Conservation (phyloP, 1,140 invertebrate species). For the Procambarus clarkii region DNA sequence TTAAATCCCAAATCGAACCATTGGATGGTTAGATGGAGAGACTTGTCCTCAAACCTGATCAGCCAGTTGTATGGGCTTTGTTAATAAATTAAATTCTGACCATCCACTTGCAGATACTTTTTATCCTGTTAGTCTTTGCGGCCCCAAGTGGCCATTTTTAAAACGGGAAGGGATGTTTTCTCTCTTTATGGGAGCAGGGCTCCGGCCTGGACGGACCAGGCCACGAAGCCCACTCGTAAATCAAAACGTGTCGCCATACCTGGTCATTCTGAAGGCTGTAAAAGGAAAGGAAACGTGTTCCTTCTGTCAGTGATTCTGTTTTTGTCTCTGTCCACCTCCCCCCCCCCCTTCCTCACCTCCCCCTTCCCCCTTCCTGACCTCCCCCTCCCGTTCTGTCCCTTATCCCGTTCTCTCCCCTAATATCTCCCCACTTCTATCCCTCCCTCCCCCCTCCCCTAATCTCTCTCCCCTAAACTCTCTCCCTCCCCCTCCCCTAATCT, state of each 20-base stretch:
- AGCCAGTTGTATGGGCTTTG: too few species aligned
- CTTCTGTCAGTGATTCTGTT: too few species aligned
- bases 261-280: slow-evolving; percentile 27
- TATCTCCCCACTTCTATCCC: too few species aligned
- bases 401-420: neutral
- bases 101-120: too few species aligned
- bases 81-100: too few species aligned
- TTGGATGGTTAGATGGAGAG: too few species aligned
- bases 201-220: too few species aligned
- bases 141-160: neutral
- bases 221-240: slow-evolving; percentile 3
- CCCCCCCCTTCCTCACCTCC: neutral
- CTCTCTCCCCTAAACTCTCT: neutral
- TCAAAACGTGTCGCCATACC: slow-evolving; percentile 42
- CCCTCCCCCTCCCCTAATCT: too few species aligned
- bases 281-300: neutral
- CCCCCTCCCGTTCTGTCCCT: neutral
- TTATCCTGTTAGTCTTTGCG: neutral
- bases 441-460: too few species aligned
- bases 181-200: neutral
- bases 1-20: too few species aligned
- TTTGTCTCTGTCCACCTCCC: neutral
- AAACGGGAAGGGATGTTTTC: neutral
- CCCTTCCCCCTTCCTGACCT: too few species aligned
- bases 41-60: too few species aligned